Evolutionary conservation across 1,140 invertebrate genomes (phyloP).

Genomic region (Temnothorax nylanderi): DNA sequence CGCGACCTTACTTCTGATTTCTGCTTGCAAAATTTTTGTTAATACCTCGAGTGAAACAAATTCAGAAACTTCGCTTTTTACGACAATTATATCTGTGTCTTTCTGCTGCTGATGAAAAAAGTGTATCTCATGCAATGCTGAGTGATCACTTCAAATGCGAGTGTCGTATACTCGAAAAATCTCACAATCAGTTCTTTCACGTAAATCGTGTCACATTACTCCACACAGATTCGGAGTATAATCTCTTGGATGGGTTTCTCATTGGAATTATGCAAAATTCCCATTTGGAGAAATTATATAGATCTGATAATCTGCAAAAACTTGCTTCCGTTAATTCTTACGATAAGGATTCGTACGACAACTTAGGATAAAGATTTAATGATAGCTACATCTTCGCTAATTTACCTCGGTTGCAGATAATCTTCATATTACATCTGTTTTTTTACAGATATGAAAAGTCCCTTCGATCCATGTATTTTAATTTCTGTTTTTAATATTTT

Average conservation of each 20-base stretch:
- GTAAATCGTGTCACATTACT: neutral
- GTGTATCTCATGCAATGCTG: neutral
- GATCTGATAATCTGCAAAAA: slow-evolving; percentile 37
- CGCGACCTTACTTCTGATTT: neutral
- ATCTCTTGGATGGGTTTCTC: neutral
- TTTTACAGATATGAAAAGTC: neutral
- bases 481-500: neutral
- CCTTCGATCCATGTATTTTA: neutral
- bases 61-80: neutral
- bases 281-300: slow-evolving; percentile 28
- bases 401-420: slow-evolving; percentile 7
- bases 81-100: neutral
- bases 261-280: slow-evolving; percentile 15
- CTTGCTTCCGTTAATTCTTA: neutral
- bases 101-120: neutral
- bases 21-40: neutral
- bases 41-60: neutral
- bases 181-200: neutral
- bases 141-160: neutral
- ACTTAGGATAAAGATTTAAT: slow-evolving; percentile 22
- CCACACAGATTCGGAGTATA: neutral
- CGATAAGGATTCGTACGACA: neutral
- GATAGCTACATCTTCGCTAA: neutral
- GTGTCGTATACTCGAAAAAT: neutral
- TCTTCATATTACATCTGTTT: neutral